Base-by-base conservation (phyloP, 2,888 invertebrate species). In the Trissolcus japonicus region DNA sequence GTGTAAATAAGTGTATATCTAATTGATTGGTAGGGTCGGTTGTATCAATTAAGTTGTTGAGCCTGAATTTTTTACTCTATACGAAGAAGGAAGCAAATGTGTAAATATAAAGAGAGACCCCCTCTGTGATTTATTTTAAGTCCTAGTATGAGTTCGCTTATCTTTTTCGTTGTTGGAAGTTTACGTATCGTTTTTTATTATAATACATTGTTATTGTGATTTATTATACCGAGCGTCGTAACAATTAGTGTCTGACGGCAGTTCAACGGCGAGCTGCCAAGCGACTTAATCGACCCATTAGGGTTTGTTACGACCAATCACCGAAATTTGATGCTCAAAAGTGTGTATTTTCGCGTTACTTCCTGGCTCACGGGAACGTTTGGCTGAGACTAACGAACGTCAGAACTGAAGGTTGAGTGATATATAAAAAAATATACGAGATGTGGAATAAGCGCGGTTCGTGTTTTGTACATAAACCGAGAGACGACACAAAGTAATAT, bases 121-220 rank as follows among this genome's bases (percentile, higher is more conserved):
- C 66, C 25, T 55, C 73, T 73, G 73, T 73, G 73, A 73, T 73
- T 73, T 73, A 66, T 73, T 73, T 72, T 61, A 66, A 73, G 65
- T 63, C 57, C 11, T 43, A 57, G 62, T 14, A 51, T 53, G 17
- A 51, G 51, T 51, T 51, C 14, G 46, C 46, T 35, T 53, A 4
- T 50, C 29, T 51, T 60, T 13, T 50, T 48, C 3, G 46, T 65
- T 65, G n/a, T 55, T 25, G 16, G 40, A 43, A 57, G 7, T 60
- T 65, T 54, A 65, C 13, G 54, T 63, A 57, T 46, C 21, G 46
- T 63, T 71, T 72, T 6, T 3, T 54, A 53, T 35, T 35, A 35
- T 35, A 11, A 35, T 35, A 25, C 16, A 59, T 54, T 59, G 54
- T 62, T 57, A 16, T 54, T 46, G 51, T 51, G 48, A 57, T 43